Percentiles rank a stretch among this genome's conserved stretches.
These are phyloP conservation scores for Danaus melanippus DNA, from an alignment of 1,140 invertebrate genomes.

Conservation along the genomic window DNA sequence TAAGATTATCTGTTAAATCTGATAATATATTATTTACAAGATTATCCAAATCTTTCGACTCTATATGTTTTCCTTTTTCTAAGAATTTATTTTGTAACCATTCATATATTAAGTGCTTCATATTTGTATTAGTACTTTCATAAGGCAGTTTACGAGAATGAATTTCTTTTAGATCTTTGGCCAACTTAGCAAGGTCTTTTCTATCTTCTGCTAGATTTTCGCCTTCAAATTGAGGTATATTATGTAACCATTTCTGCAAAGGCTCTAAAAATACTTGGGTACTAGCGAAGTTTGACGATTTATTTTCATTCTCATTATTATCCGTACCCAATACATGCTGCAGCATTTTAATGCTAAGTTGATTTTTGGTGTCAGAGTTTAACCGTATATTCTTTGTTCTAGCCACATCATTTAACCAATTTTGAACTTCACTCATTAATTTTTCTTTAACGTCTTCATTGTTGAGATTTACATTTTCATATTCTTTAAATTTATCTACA, in stretches of 20 bases:
- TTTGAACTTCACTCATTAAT: no score
- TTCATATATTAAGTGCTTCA: conserved; percentile 19
- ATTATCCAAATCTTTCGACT: conserved; percentile 18
- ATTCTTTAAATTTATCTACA: no score
- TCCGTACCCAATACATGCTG: neutral
- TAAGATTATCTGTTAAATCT: conserved; percentile 8
- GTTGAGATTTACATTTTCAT: no score
- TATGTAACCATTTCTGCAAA: conserved; percentile 18
- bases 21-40: conserved; percentile 22
- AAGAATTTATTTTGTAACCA: conserved; percentile 24
- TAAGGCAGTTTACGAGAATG: conserved; percentile 10
- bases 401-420: neutral
- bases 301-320: neutral
- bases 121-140: conserved; percentile 12
- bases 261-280: conserved; percentile 1
- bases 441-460: no score
- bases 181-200: conserved; percentile 16
- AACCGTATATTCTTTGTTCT: neutral
- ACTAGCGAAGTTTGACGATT: neutral
- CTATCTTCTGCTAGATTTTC: conserved; percentile 16
- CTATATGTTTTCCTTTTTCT: conserved; percentile 13
- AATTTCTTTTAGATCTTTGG: conserved; percentile 21
- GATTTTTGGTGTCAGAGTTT: conserved; percentile 1
- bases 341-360: conserved; percentile 11
- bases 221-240: conserved; percentile 20